A percentile compares a stretch with the other conserved stretches of the same genome.
These are phyloP conservation scores for Cryptotermes secundus DNA, from an alignment of 1,140 invertebrate genomes.

Conservation along the genomic window DNA sequence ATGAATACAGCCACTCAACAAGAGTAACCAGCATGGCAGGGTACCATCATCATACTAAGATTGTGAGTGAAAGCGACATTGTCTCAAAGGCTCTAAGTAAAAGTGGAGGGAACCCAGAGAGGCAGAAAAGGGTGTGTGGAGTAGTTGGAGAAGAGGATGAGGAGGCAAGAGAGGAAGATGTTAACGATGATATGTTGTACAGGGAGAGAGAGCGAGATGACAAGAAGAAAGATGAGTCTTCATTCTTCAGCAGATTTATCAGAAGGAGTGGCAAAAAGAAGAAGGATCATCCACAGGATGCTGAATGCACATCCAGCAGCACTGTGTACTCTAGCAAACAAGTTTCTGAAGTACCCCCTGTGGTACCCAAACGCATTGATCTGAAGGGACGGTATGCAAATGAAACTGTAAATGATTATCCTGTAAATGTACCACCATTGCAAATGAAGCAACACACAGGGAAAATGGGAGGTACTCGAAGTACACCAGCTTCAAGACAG, in stretches of 20 bases:
- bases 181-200: constrained; percentile 1
- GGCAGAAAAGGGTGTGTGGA: constrained; percentile 39
- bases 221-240: constrained; percentile 39
- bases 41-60: background rate
- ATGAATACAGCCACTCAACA: background rate
- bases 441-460: constrained; percentile 39
- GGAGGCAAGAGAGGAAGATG: constrained; percentile 44
- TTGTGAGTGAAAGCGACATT: background rate
- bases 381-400: constrained; percentile 54
- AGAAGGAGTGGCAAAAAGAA: constrained; percentile 65
- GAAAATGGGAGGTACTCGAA: constrained; percentile 41
- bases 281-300: constrained; percentile 48
- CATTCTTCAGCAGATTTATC: constrained; percentile 64
- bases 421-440: background rate
- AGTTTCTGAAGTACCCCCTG: background rate
- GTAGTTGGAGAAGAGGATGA: constrained; percentile 46
- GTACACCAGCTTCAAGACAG: constrained; percentile 43
- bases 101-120: background rate
- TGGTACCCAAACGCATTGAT: constrained; percentile 52
- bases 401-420: constrained; percentile 41
- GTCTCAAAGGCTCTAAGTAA: background rate
- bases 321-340: background rate
- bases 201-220: constrained; percentile 51
- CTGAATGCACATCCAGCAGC: constrained; percentile 10
- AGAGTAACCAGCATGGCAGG: background rate